Evolutionary conservation across 2,888 invertebrate genomes (phyloP).

Genomic region (Globia sparganii): DNA sequence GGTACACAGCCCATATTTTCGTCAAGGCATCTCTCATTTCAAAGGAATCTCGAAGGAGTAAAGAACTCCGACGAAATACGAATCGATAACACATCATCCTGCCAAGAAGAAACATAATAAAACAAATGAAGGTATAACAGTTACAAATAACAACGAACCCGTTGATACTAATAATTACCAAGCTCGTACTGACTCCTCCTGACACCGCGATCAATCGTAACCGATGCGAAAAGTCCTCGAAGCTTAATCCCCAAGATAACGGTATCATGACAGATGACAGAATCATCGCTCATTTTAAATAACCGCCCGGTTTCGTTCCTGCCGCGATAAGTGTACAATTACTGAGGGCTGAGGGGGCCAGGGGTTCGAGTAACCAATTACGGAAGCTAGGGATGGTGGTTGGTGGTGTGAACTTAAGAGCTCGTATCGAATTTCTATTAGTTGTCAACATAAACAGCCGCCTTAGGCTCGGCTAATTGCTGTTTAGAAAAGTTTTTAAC

Average conservation of each 20-base stretch:
- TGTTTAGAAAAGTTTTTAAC: slow-evolving; percentile 21
- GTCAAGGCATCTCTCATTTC: slow-evolving; percentile 16
- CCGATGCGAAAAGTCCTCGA: slow-evolving; percentile 38
- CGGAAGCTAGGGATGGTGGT: slow-evolving; percentile 58
- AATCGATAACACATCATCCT: neutral
- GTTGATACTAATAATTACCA: slow-evolving; percentile 38
- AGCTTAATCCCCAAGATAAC: slow-evolving; percentile 58
- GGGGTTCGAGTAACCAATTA: slow-evolving; percentile 71
- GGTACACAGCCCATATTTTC: neutral
- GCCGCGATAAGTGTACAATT: slow-evolving; percentile 67
- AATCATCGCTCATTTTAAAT: slow-evolving; percentile 63
- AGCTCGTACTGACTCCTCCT: slow-evolving; percentile 12
- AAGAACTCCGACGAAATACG: neutral
- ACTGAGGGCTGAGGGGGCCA: slow-evolving; percentile 62
- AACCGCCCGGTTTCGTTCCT: slow-evolving; percentile 60
- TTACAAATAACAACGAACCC: neutral
- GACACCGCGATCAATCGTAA: slow-evolving; percentile 48
- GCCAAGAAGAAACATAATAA: neutral
- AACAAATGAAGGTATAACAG: slow-evolving; percentile 16
- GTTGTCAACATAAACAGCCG: slow-evolving; percentile 49
- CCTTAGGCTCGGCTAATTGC: slow-evolving; percentile 30
- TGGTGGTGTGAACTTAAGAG: slow-evolving; percentile 56
- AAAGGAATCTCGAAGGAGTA: slow-evolving; percentile 7
- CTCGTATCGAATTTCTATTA: slow-evolving; percentile 60
- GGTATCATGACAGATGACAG: slow-evolving; percentile 56